phyloP scores from a whole-genome alignment of 2,113 vertebrate species.

The Paramormyrops kingsleyae region DNA sequence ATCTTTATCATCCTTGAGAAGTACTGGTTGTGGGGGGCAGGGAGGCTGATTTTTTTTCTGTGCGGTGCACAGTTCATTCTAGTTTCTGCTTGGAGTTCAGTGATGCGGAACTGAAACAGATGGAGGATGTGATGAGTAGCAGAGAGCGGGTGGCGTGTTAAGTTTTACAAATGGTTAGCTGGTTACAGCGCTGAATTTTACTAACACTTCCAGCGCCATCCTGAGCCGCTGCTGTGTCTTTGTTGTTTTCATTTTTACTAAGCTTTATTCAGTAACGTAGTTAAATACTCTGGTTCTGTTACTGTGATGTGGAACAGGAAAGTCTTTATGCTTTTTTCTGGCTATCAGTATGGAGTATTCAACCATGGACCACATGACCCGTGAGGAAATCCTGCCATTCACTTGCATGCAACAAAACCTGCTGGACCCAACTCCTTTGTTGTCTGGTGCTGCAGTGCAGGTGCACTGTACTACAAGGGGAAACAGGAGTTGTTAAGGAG shows the following conservation, averaged over 20 bases:
- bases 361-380: neutral
- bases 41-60: neutral
- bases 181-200: neutral
- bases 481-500: neutral
- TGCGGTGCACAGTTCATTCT: neutral
- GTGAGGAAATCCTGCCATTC: neutral
- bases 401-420: neutral
- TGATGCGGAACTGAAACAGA: neutral
- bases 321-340: neutral
- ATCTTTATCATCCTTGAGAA: neutral
- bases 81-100: neutral
- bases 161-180: neutral
- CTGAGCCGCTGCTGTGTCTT: neutral
- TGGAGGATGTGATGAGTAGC: neutral
- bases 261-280: neutral
- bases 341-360: neutral
- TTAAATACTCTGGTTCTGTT: neutral
- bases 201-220: neutral
- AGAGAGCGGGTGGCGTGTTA: neutral
- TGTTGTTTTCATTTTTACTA: neutral
- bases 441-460: neutral
- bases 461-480: neutral
- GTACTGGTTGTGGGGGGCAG: neutral
- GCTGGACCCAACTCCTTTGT: neutral
- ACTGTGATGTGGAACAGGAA: neutral